A percentile compares a stretch with the other conserved stretches of the same genome.
Conservation (phyloP, 2,113 vertebrate species). For the Amphiprion percula region DNA sequence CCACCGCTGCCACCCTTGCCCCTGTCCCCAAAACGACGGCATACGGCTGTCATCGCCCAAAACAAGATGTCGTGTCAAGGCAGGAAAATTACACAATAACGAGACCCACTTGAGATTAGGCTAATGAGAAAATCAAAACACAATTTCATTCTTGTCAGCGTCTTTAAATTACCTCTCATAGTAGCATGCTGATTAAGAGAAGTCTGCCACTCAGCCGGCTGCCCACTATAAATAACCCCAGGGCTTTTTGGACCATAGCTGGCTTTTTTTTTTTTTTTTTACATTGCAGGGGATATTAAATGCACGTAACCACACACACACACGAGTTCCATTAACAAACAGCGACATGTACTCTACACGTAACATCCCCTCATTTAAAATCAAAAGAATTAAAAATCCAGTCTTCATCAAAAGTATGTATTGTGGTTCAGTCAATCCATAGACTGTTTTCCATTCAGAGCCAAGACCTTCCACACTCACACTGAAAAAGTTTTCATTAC, state of each 20-base stretch:
- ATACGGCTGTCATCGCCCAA: slow-evolving; percentile 85
- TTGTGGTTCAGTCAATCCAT: neutral
- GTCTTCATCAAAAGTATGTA: neutral
- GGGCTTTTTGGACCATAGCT: slow-evolving; percentile 70
- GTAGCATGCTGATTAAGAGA: slow-evolving; percentile 86
- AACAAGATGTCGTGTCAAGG: slow-evolving; percentile 84
- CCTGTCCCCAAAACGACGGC: slow-evolving; percentile 76
- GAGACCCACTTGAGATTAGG: slow-evolving; percentile 88
- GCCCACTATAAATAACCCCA: slow-evolving; percentile 81
- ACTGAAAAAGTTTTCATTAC: no score
- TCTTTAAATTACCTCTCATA: slow-evolving; percentile 86
- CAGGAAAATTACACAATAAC: slow-evolving; percentile 86
- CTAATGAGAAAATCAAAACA: slow-evolving; percentile 92
- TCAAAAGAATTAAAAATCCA: no score
- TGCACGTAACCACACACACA: slow-evolving; percentile 23
- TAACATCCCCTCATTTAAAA: no score
- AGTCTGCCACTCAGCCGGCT: slow-evolving; percentile 81
- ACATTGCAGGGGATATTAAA: slow-evolving; percentile 59
- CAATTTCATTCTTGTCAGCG: slow-evolving; percentile 91
- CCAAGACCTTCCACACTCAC: no score
- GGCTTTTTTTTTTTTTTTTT: slow-evolving; percentile 64
- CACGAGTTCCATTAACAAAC: neutral
- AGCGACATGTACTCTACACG: neutral
- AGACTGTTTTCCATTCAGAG: no score
- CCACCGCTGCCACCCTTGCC: slow-evolving; percentile 59